Percentiles rank a stretch among this genome's conserved stretches.
Evolutionary conservation across 1,140 invertebrate species (phyloP).

Genomic region (Mactra quadrangularis): DNA sequence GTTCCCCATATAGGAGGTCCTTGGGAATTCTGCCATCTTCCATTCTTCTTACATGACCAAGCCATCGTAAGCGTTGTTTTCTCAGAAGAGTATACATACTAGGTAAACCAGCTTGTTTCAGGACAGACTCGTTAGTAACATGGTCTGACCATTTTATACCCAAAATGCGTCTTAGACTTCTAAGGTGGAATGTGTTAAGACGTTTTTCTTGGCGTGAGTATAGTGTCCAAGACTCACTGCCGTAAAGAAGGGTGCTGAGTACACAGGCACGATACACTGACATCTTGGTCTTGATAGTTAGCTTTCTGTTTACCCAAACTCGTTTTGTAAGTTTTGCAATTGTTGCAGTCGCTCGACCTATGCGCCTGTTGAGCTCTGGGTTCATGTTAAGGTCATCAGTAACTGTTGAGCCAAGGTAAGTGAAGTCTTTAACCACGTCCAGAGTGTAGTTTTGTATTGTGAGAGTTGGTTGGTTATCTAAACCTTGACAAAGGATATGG

Average conservation of each 20-base stretch:
- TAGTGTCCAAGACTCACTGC: conserved; percentile 49
- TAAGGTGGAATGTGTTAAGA: conserved; percentile 58
- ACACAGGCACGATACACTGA: conserved; percentile 35
- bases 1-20: conserved; percentile 15
- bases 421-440: conserved; percentile 1
- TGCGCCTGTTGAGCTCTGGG: conserved; percentile 11
- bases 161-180: conserved; percentile 21
- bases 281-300: conserved; percentile 53
- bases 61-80: conserved; percentile 23
- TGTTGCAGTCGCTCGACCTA: neutral
- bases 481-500: neutral
- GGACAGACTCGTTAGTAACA: conserved; percentile 35
- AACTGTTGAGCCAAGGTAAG: neutral
- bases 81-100: conserved; percentile 11
- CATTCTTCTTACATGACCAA: conserved; percentile 17
- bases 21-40: conserved; percentile 21
- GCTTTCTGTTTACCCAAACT: conserved; percentile 40
- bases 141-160: conserved; percentile 47
- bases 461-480: neutral
- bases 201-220: conserved; percentile 34
- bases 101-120: neutral
- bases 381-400: neutral
- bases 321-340: conserved; percentile 14
- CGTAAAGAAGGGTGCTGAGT: conserved; percentile 42
- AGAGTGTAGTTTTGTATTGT: conserved; percentile 3